A percentile compares a stretch with the other conserved stretches of the same genome.
Conservation (phyloP, 37 sponge, comb jelly and placozoan species). For the Ephydatia muelleri region DNA sequence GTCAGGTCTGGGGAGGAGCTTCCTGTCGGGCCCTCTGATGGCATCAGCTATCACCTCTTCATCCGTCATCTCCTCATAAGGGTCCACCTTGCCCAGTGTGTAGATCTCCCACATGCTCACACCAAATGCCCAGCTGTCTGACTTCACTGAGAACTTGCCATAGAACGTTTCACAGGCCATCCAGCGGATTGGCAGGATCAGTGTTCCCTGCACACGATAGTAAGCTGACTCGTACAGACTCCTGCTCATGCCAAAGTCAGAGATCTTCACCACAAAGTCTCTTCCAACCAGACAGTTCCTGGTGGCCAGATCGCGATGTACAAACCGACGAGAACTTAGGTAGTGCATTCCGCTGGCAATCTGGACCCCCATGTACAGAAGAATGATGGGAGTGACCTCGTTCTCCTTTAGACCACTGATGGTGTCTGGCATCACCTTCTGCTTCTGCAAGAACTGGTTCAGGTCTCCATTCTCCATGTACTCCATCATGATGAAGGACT, state of each 20-base stretch:
- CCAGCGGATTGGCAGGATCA: slow-evolving; percentile 81
- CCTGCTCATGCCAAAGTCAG: slow-evolving; percentile 92
- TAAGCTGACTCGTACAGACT: slow-evolving; percentile 73
- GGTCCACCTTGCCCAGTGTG: slow-evolving; percentile 58
- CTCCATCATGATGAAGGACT: slow-evolving; percentile 77
- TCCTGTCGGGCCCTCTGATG: slow-evolving; percentile 43
- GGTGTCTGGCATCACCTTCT: slow-evolving; percentile 36
- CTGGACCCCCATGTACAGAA: slow-evolving; percentile 78
- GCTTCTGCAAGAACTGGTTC: slow-evolving; percentile 76
- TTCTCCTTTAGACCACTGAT: slow-evolving; percentile 10
- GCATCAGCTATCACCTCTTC: slow-evolving; percentile 77
- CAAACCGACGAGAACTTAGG: slow-evolving; percentile 68
- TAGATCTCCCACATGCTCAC: slow-evolving; percentile 84
- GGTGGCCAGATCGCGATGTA: slow-evolving; percentile 85
- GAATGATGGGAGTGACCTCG: slow-evolving; percentile 52
- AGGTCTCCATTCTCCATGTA: slow-evolving; percentile 95
- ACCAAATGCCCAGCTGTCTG: slow-evolving; percentile 86
- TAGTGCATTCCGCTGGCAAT: slow-evolving; percentile 88
- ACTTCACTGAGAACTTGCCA: slow-evolving; percentile 82
- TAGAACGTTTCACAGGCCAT: slow-evolving; percentile 86
- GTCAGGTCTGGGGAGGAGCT: slow-evolving; percentile 39
- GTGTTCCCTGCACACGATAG: slow-evolving; percentile 51
- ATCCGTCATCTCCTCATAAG: slow-evolving; percentile 66
- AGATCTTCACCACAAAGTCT: slow-evolving; percentile 81
- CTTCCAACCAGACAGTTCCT: slow-evolving; percentile 85